These are phyloP conservation scores for Ellobium chinense DNA, from an alignment of 2,888 invertebrate species.

Conservation along the genomic window DNA sequence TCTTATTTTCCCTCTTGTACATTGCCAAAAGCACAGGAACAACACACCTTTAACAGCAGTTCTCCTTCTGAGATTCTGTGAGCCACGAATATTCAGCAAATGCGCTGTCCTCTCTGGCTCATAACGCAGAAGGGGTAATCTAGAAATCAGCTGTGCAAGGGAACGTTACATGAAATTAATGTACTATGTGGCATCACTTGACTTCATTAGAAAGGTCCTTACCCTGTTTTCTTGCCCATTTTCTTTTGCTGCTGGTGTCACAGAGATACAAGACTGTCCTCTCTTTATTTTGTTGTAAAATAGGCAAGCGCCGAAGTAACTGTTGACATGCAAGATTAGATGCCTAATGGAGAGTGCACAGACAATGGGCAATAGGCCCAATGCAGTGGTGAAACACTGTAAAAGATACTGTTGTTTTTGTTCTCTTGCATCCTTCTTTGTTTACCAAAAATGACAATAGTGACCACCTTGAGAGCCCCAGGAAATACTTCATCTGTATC, in stretches of 20 bases:
- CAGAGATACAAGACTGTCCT: constrained; percentile 26
- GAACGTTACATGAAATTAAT: too few relatives aligned
- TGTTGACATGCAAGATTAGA: constrained; percentile 36
- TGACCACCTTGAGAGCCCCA: too few relatives aligned
- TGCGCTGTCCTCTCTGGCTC: constrained; percentile 32
- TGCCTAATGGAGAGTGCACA: too few relatives aligned
- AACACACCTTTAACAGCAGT: constrained; percentile 23
- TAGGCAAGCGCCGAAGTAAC: constrained; percentile 40
- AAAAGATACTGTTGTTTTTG: too few relatives aligned
- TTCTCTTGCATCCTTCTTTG: too few relatives aligned
- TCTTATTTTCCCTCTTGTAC: too few relatives aligned
- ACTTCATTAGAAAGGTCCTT: too few relatives aligned
- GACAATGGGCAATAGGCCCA: too few relatives aligned
- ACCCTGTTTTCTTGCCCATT: constrained; percentile 34
- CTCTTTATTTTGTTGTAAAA: constrained; percentile 17
- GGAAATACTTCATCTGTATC: too few relatives aligned
- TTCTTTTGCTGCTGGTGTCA: constrained; percentile 39
- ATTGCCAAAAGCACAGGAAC: neutral
- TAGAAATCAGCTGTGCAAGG: constrained; percentile 11
- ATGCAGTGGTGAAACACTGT: too few relatives aligned
- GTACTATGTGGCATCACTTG: too few relatives aligned
- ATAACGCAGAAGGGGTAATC: constrained; percentile 31
- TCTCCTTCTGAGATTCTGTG: constrained; percentile 30
- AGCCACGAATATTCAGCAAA: constrained; percentile 32
- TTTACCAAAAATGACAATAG: too few relatives aligned